Evolutionary conservation across 2,113 vertebrate genomes (phyloP).

Genomic region (Tenrec ecaudatus): DNA sequence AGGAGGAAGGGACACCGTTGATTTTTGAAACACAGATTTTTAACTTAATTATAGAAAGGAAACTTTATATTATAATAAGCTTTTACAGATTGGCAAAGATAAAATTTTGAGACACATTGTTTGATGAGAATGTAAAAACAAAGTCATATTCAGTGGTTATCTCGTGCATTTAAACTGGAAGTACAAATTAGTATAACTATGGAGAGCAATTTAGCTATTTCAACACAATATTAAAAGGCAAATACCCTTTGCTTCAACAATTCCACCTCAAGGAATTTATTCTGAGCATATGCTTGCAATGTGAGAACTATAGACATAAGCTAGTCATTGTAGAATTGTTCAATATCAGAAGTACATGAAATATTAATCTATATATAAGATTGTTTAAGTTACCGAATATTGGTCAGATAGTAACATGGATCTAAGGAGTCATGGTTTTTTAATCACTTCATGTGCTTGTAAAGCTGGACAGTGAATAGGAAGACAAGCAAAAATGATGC

Average conservation of each 20-base stretch:
- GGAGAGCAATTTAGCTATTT: conserved; percentile 31
- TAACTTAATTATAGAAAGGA: too few species aligned
- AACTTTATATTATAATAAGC: too few species aligned
- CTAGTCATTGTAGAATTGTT: neutral
- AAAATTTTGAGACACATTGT: conserved; percentile 11
- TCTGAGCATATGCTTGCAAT: conserved; percentile 17
- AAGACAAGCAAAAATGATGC: too few species aligned
- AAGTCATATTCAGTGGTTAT: conserved; percentile 3
- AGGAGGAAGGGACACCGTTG: neutral
- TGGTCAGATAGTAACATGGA: neutral
- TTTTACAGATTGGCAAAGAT: neutral
- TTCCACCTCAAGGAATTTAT: conserved; percentile 40
- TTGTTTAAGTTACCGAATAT: conserved; percentile 25
- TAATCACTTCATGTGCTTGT: too few species aligned
- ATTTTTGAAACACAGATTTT: neutral
- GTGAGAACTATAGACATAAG: conserved; percentile 15
- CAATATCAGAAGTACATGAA: conserved; percentile 25
- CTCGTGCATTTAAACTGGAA: neutral
- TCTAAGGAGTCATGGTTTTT: neutral
- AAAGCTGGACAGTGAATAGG: too few species aligned
- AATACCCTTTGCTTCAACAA: conserved; percentile 11
- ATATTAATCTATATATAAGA: conserved; percentile 18
- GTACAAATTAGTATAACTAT: neutral
- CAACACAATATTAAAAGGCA: conserved; percentile 26
- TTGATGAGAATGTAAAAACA: conserved; percentile 23